phyloP scores from a whole-genome alignment of 2,797 vertebrate species.

The Acanthurus lineatus region DNA sequence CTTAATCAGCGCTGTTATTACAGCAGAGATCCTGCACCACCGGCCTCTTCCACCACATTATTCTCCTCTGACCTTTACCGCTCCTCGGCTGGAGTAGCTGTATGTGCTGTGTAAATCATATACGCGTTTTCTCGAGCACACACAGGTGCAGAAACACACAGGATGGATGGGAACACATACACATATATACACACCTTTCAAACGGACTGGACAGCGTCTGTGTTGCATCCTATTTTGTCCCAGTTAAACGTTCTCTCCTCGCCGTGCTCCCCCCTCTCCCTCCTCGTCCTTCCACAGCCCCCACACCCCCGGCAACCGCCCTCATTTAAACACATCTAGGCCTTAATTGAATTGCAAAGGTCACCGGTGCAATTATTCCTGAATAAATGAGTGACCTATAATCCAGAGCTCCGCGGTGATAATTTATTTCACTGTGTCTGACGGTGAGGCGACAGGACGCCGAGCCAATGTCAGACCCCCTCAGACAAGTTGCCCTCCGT shows the following conservation, averaged over 20 bases:
- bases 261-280: not conserved
- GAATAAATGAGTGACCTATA: slow-evolving; percentile 89
- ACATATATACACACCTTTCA: slow-evolving; percentile 31
- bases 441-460: slow-evolving; percentile 74
- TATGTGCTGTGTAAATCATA: slow-evolving; percentile 77
- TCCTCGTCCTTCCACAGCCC: slow-evolving; percentile 6
- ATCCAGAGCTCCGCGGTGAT: slow-evolving; percentile 71
- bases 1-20: slow-evolving; percentile 82
- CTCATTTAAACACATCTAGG: slow-evolving; percentile 86
- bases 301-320: slow-evolving; percentile 37
- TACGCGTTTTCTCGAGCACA: slow-evolving; percentile 17
- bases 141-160: slow-evolving; percentile 15
- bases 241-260: slow-evolving; percentile 39
- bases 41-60: slow-evolving; percentile 75
- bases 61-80: slow-evolving; percentile 83
- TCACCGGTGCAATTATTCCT: slow-evolving; percentile 88
- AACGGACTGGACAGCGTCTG: slow-evolving; percentile 39
- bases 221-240: slow-evolving; percentile 62
- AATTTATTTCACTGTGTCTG: slow-evolving; percentile 81
- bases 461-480: slow-evolving; percentile 70
- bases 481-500: slow-evolving; percentile 72
- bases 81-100: slow-evolving; percentile 64
- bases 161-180: slow-evolving; percentile 12
- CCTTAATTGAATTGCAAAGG: slow-evolving; percentile 91
- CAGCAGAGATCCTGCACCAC: slow-evolving; percentile 69